Conservation (phyloP, 1,140 invertebrate genomes). For the Lasaia peninsularis region DNA sequence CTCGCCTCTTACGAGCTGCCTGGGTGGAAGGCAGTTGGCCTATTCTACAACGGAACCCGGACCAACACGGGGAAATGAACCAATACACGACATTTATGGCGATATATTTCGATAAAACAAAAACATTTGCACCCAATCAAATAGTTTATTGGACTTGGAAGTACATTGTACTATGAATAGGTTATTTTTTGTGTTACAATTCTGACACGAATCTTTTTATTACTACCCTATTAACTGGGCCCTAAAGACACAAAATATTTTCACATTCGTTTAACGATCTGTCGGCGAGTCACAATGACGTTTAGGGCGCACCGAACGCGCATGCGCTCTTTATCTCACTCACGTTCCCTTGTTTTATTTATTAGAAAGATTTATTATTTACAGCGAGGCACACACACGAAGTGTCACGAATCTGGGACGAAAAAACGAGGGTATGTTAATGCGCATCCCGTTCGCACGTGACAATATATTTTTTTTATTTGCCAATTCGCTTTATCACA, state of each 20-base stretch:
- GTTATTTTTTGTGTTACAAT: conserved; percentile 14
- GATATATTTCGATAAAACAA: no score
- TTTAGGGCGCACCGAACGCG: conserved; percentile 57
- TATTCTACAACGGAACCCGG: no score
- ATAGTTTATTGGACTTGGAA: not conserved
- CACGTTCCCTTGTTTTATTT: conserved; percentile 74
- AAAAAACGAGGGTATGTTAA: conserved; percentile 71
- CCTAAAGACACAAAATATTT: conserved; percentile 62
- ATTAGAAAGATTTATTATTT: conserved; percentile 77
- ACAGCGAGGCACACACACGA: conserved; percentile 68
- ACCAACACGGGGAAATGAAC: no score
- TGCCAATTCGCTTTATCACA: conserved; percentile 26
- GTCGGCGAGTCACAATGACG: conserved; percentile 58
- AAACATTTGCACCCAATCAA: not conserved
- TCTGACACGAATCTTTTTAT: conserved; percentile 21
- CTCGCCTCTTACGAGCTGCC: no score
- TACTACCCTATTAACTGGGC: conserved; percentile 15
- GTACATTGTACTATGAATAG: not conserved
- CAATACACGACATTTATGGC: no score
- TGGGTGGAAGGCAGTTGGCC: no score
- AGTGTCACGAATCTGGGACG: conserved; percentile 68
- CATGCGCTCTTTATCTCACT: conserved; percentile 65
- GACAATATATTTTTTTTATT: conserved; percentile 56
- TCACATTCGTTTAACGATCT: conserved; percentile 70
- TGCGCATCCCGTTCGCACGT: conserved; percentile 57